Evolutionary conservation across 2,888 invertebrate genomes (phyloP).

Genomic region (Atherix ibis): DNA sequence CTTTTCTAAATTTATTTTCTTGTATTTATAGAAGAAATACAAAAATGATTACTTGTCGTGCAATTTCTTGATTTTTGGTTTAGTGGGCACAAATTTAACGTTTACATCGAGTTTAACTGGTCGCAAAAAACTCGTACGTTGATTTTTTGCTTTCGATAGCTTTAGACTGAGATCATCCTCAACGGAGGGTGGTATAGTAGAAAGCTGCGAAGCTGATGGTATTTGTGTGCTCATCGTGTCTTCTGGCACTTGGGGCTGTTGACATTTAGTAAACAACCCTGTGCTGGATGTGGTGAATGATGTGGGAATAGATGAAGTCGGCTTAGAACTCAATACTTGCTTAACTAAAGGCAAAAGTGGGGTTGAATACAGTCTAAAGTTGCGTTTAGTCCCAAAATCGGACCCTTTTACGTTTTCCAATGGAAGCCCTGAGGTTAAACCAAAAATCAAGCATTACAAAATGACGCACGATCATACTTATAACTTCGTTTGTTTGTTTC

Average conservation of each 20-base stretch:
- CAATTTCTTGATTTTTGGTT: slow-evolving; percentile 24
- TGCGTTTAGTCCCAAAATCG: slow-evolving; percentile 14
- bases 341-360: slow-evolving; percentile 3
- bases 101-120: slow-evolving; percentile 65
- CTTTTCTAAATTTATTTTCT: no score
- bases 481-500: neutral
- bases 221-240: slow-evolving; percentile 4
- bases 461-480: no score
- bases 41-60: slow-evolving; percentile 6
- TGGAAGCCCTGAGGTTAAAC: slow-evolving; percentile 15
- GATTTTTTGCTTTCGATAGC: slow-evolving; percentile 7
- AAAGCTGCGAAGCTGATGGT: slow-evolving; percentile 9
- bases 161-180: slow-evolving; percentile 5
- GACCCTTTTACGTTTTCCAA: slow-evolving; percentile 14
- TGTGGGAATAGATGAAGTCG: slow-evolving; percentile 1
- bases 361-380: neutral
- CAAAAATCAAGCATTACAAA: slow-evolving; percentile 19
- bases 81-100: slow-evolving; percentile 52
- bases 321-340: slow-evolving; percentile 4
- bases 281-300: slow-evolving; percentile 17
- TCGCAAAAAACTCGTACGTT: slow-evolving; percentile 12
- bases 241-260: slow-evolving; percentile 29
- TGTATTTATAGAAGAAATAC: no score
- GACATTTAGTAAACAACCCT: slow-evolving; percentile 29
- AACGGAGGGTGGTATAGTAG: slow-evolving; percentile 1